Evolutionary conservation across 2,797 vertebrate genomes (phyloP), one percentile per base, ranked within the genome.

Genomic region (Mus caroli): DNA sequence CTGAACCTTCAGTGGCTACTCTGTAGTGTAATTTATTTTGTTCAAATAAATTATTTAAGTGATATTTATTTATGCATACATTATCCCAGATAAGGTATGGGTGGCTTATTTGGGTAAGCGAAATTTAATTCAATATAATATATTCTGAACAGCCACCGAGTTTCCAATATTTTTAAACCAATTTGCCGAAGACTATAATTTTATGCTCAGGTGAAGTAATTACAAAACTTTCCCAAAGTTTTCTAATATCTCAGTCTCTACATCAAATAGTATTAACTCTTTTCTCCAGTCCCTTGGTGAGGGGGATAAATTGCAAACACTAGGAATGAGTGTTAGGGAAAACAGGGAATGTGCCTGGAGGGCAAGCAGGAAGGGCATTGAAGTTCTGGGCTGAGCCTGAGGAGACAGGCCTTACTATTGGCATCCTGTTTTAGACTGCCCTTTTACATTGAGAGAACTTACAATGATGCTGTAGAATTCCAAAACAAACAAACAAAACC

Each of bases 41-140:
- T 34, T 86, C 84, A 58, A 84, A 64, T 79, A 58, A 86, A 94
- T 85, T 92, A 58, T 75, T 93, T 50, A 82, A 92, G 75, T 28
- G 6, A 54, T 62, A n/a, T 83, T 77, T 88, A 34, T 73, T 95
- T 92, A 80, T 92, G 71, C 13, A 34, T 2, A 54, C 26, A 34
- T 77, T 64, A 9, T 90, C 92, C 40, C 40, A 90, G n/a, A 50
- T 22, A 37, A 31, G 4, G 20, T 90, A 50, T 60, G 50, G 12
- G 19, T 78, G 40, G 31, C 31, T 92, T 88, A 58, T 40, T 71
- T 91, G 40, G 12, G 7, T 78, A 37, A 84, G 8, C 34, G 37
- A 43, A 78, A 88, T 75, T 93, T 77, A 75, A 88, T 88, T 26
- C 28, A 84, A 34, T 64, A 19, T 4, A n/a, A 46, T 52, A 28